These are phyloP conservation scores for Busseola fusca DNA, from an alignment of 2,888 invertebrate genomes.

Conservation along the genomic window DNA sequence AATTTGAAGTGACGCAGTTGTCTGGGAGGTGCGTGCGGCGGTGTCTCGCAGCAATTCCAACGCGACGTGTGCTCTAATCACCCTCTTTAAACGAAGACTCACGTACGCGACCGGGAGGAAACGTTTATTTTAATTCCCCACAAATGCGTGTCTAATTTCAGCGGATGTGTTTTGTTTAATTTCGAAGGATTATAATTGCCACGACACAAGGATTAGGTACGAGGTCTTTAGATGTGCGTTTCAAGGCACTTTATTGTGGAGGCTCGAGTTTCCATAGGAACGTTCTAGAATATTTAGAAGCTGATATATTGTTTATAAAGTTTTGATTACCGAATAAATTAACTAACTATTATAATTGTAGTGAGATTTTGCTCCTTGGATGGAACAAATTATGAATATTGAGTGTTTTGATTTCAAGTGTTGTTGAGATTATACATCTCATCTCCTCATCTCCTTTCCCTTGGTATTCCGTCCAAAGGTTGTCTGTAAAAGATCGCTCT, in stretches of 20 bases:
- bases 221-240: conserved; percentile 38
- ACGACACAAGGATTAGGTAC: conserved; percentile 60
- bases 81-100: conserved; percentile 81
- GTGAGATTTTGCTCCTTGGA: neutral
- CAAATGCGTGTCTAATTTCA: conserved; percentile 84
- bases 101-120: conserved; percentile 76
- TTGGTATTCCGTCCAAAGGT: too few relatives aligned
- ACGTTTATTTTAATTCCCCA: conserved; percentile 84
- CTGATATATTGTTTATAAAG: conserved; percentile 30
- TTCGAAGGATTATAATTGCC: conserved; percentile 76
- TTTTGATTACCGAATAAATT: conserved; percentile 28
- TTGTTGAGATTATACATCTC: neutral
- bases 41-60: conserved; percentile 74
- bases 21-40: conserved; percentile 72
- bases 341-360: conserved; percentile 19
- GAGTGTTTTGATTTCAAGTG: neutral
- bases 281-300: conserved; percentile 25
- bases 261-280: conserved; percentile 23
- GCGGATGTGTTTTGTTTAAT: conserved; percentile 81
- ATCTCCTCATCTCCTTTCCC: too few relatives aligned
- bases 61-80: conserved; percentile 82
- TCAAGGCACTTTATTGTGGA: conserved; percentile 29
- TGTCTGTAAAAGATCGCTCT: too few relatives aligned
- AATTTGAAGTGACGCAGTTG: conserved; percentile 65
- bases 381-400: conserved; percentile 6